Evolutionary conservation across 2,113 vertebrate species (phyloP).

Genomic region (Eurystomus gularis): DNA sequence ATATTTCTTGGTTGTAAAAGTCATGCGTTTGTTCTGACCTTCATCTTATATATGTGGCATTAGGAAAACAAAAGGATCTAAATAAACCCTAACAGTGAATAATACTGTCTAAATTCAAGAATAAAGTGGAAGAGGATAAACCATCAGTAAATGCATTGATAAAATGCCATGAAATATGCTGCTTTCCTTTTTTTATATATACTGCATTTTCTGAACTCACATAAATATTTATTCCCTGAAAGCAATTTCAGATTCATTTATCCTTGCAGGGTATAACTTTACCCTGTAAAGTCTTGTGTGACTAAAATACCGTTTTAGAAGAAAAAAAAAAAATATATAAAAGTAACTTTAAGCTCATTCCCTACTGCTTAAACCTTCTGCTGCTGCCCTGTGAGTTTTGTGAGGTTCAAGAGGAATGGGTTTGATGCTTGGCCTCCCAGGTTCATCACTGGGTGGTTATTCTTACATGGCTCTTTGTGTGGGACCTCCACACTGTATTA

Average conservation of each 20-base stretch:
- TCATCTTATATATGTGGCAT: not conserved
- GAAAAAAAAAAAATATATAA: not conserved
- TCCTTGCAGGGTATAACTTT: conserved; percentile 22
- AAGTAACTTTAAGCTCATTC: not conserved
- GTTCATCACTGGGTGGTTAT: not conserved
- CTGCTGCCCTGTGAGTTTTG: not conserved
- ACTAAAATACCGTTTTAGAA: conserved; percentile 20
- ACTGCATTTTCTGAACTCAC: conserved; percentile 6
- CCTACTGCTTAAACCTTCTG: not conserved
- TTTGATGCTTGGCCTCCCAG: not conserved
- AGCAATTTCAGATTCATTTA: conserved; percentile 40
- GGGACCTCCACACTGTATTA: not conserved
- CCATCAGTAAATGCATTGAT: not conserved
- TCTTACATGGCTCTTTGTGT: rapidly evolving
- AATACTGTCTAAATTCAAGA: not conserved
- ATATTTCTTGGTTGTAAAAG: not conserved
- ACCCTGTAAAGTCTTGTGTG: not conserved
- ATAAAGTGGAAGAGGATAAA: not conserved
- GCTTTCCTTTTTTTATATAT: not conserved
- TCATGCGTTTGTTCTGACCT: not conserved
- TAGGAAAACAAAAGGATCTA: not conserved
- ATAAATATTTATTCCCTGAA: conserved; percentile 12
- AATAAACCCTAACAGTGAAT: not conserved
- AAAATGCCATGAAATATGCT: not conserved
- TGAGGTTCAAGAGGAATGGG: not conserved